phyloP scores from a whole-genome alignment of 1,140 invertebrate genomes.

The Caenorhabditis inopinata region DNA sequence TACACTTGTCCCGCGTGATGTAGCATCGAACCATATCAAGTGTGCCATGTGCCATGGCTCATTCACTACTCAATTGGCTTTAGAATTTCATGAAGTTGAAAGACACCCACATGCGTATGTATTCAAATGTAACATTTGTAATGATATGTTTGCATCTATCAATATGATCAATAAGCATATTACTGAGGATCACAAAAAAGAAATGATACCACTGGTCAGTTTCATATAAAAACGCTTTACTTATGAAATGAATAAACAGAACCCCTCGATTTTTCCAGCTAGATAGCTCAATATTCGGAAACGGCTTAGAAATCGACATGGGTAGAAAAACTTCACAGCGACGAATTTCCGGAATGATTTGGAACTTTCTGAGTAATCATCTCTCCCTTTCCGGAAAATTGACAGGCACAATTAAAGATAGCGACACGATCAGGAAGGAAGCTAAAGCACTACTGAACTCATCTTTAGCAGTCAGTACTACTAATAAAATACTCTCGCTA shows the following conservation, averaged over 20 bases:
- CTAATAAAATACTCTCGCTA: no score
- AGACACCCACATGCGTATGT: background rate
- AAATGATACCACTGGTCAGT: background rate
- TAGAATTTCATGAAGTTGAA: conserved; percentile 2
- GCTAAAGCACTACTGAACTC: background rate
- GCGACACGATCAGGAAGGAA: background rate
- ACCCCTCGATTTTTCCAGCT: background rate
- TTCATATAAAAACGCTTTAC: background rate
- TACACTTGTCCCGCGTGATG: background rate
- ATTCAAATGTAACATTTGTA: background rate
- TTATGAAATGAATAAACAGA: background rate
- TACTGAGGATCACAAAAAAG: background rate
- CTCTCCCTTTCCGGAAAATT: background rate
- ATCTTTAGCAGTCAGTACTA: no score
- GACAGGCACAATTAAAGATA: background rate
- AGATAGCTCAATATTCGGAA: background rate
- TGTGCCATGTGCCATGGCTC: background rate
- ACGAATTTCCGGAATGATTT: background rate
- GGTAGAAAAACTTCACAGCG: background rate
- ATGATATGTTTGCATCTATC: background rate
- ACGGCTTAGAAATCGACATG: background rate
- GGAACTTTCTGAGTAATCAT: background rate
- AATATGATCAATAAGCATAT: background rate
- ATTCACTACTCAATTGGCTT: background rate
- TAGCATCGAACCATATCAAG: background rate